Evolutionary conservation across 2,797 vertebrate genomes (phyloP).

Genomic region (Danio tinwini): DNA sequence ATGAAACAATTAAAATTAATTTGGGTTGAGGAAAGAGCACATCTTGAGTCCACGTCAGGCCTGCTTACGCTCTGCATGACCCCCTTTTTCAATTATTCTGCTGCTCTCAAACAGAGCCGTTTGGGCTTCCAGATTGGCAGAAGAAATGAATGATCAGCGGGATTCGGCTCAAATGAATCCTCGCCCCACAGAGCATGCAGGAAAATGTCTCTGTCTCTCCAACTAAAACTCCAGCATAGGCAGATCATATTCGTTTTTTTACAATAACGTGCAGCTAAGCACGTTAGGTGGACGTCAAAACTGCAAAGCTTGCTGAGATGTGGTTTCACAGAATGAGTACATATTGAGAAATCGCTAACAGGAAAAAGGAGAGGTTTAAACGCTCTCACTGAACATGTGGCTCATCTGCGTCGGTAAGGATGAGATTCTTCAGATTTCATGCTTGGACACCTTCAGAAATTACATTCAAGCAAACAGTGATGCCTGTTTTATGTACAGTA

Average conservation of each 20-base stretch:
- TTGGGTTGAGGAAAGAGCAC: slow-evolving; percentile 57
- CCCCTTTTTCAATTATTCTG: slow-evolving; percentile 66
- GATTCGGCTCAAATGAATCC: slow-evolving; percentile 65
- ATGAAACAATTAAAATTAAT: slow-evolving; percentile 68
- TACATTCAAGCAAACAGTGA: slow-evolving; percentile 4
- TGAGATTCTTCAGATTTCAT: slow-evolving; percentile 10
- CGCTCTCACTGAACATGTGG: not conserved
- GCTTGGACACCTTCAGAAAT: slow-evolving; percentile 12
- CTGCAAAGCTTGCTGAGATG: slow-evolving; percentile 28
- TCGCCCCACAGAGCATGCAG: slow-evolving; percentile 28
- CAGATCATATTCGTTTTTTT: slow-evolving; percentile 8
- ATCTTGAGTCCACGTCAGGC: slow-evolving; percentile 62
- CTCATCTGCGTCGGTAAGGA: not conserved
- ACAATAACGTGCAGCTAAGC: slow-evolving; percentile 1
- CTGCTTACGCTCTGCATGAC: slow-evolving; percentile 69
- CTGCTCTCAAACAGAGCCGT: slow-evolving; percentile 55
- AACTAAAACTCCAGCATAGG: slow-evolving; percentile 10
- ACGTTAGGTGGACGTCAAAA: slow-evolving; percentile 3
- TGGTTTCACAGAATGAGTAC: slow-evolving; percentile 16
- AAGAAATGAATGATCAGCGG: slow-evolving; percentile 66
- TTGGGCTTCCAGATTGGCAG: slow-evolving; percentile 64
- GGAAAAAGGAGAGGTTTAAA: not conserved
- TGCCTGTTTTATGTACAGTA: not conserved
- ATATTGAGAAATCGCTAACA: not conserved
- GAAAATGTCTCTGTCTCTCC: slow-evolving; percentile 26